Conservation (phyloP, 1,140 invertebrate genomes). For the Ceratosolen solmsi region DNA sequence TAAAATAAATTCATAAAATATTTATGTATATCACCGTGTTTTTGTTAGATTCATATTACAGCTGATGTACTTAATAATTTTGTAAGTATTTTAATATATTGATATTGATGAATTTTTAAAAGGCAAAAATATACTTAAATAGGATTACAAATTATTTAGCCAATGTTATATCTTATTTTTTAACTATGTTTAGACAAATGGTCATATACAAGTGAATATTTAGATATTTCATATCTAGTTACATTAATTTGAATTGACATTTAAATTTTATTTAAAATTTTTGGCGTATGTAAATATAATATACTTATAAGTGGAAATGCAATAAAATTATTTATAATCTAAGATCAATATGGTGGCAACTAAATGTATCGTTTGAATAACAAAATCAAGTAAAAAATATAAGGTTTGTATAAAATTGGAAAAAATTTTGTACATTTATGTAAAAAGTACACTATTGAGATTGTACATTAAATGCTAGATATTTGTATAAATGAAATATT, state of each 20-base stretch:
- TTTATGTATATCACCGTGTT: not conserved
- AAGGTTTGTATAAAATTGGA: constrained; percentile 12
- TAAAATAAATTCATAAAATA: not conserved
- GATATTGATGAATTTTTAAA: constrained; percentile 27
- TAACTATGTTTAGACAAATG: constrained; percentile 42
- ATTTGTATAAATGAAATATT: constrained; percentile 4
- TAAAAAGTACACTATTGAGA: constrained; percentile 32
- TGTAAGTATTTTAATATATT: constrained; percentile 29
- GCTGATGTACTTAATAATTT: constrained; percentile 40
- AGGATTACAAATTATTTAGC: constrained; percentile 23
- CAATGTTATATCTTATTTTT: constrained; percentile 19
- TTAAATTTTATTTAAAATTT: not conserved
- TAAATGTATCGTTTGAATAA: not conserved
- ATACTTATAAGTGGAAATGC: constrained; percentile 32
- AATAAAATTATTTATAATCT: not conserved
- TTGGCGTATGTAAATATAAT: constrained; percentile 40
- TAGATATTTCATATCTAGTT: constrained; percentile 9
- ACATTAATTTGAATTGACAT: not conserved
- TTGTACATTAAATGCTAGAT: not conserved
- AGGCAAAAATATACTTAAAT: constrained; percentile 9
- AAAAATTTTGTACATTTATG: constrained; percentile 44
- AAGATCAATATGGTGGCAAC: not conserved
- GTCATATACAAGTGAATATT: constrained; percentile 45
- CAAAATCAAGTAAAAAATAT: not conserved
- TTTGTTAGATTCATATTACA: not conserved